These are phyloP conservation scores for Hydraecia micacea DNA, from an alignment of 2,888 invertebrate species.

Conservation along the genomic window DNA sequence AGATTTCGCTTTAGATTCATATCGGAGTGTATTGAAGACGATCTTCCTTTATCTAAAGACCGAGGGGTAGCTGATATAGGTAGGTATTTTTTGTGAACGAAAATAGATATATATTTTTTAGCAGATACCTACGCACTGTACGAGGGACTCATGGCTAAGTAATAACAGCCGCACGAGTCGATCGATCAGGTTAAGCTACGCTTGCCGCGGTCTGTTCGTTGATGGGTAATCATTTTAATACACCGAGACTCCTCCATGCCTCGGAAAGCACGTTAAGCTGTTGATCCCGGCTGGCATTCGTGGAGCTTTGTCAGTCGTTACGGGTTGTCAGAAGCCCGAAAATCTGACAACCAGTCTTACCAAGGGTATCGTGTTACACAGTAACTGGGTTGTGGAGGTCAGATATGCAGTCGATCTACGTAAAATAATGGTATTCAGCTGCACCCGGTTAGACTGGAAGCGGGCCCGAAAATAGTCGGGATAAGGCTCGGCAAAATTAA, in stretches of 20 bases:
- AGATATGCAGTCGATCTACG: too few relatives aligned
- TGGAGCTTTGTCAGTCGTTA: neutral
- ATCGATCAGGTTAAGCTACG: neutral
- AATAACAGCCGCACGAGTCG: neutral
- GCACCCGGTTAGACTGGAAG: neutral
- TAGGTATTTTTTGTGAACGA: conserved; percentile 30
- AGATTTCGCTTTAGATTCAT: conserved; percentile 71
- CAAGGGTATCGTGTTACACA: neutral
- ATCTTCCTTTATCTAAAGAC: conserved; percentile 56
- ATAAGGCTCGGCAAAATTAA: neutral
- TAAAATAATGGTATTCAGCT: neutral
- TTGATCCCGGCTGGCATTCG: neutral
- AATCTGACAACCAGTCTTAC: neutral
- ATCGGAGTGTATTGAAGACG: conserved; percentile 55
- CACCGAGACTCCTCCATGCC: neutral
- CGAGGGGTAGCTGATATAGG: conserved; percentile 30
- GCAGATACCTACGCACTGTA: neutral
- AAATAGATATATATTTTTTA: conserved; percentile 12
- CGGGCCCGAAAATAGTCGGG: neutral
- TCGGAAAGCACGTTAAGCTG: neutral
- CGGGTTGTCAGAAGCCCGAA: neutral
- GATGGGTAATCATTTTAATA: neutral
- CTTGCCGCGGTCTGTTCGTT: neutral
- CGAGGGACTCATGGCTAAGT: neutral
- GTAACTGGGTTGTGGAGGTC: neutral